Evolutionary conservation across 2,113 vertebrate species (phyloP).

Genomic region (Solea solea): DNA sequence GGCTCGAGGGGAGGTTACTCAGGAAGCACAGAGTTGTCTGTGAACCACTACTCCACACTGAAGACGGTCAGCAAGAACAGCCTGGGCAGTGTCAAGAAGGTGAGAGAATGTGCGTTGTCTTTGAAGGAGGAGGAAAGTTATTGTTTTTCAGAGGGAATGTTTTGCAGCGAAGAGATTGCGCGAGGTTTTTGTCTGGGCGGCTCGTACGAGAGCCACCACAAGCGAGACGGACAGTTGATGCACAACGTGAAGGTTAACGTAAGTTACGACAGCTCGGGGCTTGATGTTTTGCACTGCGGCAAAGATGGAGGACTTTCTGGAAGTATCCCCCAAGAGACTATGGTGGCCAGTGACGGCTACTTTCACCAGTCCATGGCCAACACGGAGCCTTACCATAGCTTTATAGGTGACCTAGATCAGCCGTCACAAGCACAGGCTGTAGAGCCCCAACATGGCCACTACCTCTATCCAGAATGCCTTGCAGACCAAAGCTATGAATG

Average conservation of each 20-base stretch:
- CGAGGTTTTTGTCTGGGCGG: constrained; percentile 80
- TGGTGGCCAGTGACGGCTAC: constrained; percentile 76
- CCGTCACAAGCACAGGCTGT: constrained; percentile 75
- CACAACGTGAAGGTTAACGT: constrained; percentile 80
- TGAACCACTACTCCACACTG: constrained; percentile 83
- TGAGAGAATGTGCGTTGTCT: constrained; percentile 82
- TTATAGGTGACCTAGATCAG: constrained; percentile 81
- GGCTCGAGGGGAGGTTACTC: constrained; percentile 84
- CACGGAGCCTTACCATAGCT: constrained; percentile 83
- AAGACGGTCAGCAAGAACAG: constrained; percentile 80
- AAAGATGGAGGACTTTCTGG: constrained; percentile 78
- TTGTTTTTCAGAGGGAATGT: constrained; percentile 82
- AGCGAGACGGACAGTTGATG: constrained; percentile 80
- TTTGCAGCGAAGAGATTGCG: constrained; percentile 82
- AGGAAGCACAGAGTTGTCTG: constrained; percentile 80
- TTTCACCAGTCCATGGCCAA: constrained; percentile 78
- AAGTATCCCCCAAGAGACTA: constrained; percentile 78
- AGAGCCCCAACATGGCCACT: constrained; percentile 81
- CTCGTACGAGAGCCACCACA: constrained; percentile 77
- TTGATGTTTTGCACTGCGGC: constrained; percentile 77
- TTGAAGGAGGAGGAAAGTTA: constrained; percentile 85
- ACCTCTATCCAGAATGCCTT: constrained; percentile 86
- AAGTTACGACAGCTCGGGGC: constrained; percentile 77
- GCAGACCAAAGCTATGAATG: constrained; percentile 83
- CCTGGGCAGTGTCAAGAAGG: constrained; percentile 78